Conservation (phyloP, 2,113 vertebrate species). For the Cryptoleucopteryx plumbea region DNA sequence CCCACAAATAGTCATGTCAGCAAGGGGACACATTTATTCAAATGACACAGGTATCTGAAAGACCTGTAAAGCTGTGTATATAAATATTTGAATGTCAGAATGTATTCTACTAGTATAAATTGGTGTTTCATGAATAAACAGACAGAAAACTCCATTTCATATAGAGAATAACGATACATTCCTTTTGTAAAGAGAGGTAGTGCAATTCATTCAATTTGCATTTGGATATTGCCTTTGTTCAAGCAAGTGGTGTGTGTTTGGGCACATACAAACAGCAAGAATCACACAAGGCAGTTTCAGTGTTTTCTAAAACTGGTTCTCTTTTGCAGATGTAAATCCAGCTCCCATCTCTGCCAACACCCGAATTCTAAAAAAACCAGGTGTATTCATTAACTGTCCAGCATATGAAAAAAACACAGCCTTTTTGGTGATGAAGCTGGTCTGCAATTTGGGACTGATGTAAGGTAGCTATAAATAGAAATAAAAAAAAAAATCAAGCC, state of each 20-base stretch:
- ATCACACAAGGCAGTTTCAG: background rate
- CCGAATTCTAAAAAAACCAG: background rate
- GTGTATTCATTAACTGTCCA: background rate
- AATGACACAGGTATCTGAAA: background rate
- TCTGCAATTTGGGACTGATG: background rate
- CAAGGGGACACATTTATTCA: background rate
- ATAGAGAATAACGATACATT: background rate
- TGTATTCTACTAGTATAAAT: background rate
- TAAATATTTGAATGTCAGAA: background rate
- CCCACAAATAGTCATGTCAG: background rate
- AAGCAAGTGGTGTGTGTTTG: background rate
- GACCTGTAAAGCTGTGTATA: background rate
- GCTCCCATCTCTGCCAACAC: background rate
- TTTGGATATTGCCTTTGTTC: background rate
- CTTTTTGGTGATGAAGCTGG: background rate
- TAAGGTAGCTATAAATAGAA: background rate
- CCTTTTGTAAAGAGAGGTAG: background rate
- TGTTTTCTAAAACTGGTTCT: background rate
- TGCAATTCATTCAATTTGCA: background rate
- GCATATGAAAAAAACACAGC: background rate
- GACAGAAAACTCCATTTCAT: background rate
- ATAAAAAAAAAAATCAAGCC: background rate
- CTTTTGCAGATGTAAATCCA: background rate
- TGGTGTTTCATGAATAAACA: background rate
- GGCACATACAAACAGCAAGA: background rate